Conservation (phyloP, 2,113 vertebrate species). For the Ovis canadensis region DNA sequence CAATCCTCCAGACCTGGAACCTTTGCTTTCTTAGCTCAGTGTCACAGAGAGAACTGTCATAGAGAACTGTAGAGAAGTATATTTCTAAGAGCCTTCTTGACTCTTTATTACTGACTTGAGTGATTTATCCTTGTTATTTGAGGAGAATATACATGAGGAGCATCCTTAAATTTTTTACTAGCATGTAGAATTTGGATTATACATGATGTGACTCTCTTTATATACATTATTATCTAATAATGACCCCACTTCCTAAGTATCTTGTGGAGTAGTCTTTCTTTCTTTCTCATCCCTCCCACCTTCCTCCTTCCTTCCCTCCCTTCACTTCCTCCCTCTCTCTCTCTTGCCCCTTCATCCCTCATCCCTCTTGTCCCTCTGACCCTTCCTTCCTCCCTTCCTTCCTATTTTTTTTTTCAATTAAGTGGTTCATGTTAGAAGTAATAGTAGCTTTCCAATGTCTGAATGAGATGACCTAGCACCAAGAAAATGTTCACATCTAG, state of each 20-base stretch:
- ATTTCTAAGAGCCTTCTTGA: not conserved
- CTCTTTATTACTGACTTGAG: not conserved
- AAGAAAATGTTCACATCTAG: not conserved
- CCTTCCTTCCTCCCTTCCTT: not conserved
- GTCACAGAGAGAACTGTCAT: not conserved
- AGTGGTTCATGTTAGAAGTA: not conserved
- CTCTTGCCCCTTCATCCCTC: not conserved
- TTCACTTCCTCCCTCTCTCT: not conserved
- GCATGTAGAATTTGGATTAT: not conserved
- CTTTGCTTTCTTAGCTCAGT: not conserved
- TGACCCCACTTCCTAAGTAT: not conserved
- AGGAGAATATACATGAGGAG: not conserved
- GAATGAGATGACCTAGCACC: not conserved
- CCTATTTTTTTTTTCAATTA: not conserved
- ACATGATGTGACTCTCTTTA: not conserved
- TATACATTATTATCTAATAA: not conserved
- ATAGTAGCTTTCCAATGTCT: not conserved
- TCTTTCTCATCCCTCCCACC: not conserved
- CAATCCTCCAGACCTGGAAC: not conserved
- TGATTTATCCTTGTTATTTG: not conserved
- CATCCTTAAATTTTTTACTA: not conserved
- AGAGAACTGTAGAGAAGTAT: not conserved
- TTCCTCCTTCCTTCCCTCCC: not conserved
- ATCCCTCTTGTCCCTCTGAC: not conserved
- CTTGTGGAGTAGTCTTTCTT: not conserved